A percentile compares a stretch with the other conserved stretches of the same genome.
Conservation (phyloP, 2,888 invertebrate genomes). For the Smittia sp. region DNA sequence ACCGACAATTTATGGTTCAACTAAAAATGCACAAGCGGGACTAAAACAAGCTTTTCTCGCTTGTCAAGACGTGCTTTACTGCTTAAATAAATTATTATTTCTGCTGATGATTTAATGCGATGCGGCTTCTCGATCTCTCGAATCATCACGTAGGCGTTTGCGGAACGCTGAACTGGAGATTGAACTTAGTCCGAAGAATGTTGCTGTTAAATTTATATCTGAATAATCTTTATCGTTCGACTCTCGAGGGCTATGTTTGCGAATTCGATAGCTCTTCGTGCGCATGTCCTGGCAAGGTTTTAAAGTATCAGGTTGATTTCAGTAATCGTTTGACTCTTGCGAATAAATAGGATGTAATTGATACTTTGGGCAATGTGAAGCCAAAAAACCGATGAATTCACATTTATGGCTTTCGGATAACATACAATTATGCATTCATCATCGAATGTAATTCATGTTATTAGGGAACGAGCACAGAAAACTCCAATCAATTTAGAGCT, state of each 20-base stretch:
- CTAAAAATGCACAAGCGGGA: neutral
- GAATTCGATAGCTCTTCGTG: neutral
- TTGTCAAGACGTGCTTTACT: neutral
- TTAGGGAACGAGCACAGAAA: neutral
- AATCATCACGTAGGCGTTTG: neutral
- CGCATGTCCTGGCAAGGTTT: neutral
- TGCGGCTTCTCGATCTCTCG: neutral
- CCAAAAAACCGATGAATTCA: too few relatives aligned
- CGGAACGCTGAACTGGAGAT: neutral
- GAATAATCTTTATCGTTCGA: neutral
- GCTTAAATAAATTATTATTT: conserved; percentile 8
- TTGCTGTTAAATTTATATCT: neutral
- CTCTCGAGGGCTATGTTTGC: too few relatives aligned
- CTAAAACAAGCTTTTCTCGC: neutral
- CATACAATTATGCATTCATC: neutral
- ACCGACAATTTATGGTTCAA: too few relatives aligned
- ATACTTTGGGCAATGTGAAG: neutral
- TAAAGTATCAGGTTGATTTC: neutral
- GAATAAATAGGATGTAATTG: neutral
- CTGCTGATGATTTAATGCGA: neutral
- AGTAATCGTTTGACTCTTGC: neutral
- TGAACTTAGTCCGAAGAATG: neutral
- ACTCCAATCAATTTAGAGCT: neutral
- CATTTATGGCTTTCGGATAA: neutral
- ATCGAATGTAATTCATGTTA: neutral